Evolutionary conservation across 2,888 invertebrate species (phyloP).

Genomic region (Meteorus cinctellus): DNA sequence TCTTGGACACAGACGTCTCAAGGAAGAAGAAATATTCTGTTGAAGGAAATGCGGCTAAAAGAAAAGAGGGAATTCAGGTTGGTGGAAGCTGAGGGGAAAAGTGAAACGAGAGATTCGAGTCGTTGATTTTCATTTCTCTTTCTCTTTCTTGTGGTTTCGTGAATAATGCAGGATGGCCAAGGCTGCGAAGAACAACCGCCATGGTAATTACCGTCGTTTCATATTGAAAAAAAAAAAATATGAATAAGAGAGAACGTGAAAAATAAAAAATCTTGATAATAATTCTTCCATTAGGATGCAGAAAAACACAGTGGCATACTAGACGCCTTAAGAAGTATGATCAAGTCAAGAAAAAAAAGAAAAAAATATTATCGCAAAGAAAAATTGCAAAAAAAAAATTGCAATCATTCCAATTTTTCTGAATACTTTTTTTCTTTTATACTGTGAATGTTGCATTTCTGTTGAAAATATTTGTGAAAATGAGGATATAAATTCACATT

Average conservation of each 20-base stretch:
- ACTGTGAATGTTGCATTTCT: background rate
- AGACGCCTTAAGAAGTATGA: slow-evolving; percentile 13
- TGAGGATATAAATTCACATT: background rate
- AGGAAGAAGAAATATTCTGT: background rate
- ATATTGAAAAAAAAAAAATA: slow-evolving; percentile 57
- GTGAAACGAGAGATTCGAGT: slow-evolving; percentile 36
- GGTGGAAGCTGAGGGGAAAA: background rate
- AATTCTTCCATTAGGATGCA: slow-evolving; percentile 59
- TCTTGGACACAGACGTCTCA: slow-evolving; percentile 1
- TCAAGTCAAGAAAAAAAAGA: background rate
- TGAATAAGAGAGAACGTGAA: background rate
- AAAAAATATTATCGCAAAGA: background rate
- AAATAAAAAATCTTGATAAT: slow-evolving; percentile 58
- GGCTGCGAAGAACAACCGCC: slow-evolving; percentile 50
- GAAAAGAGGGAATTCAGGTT: background rate
- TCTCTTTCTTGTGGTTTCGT: slow-evolving; percentile 44
- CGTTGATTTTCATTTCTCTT: slow-evolving; percentile 46
- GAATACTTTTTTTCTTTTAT: background rate
- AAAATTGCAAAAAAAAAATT: slow-evolving; percentile 3
- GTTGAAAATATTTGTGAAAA: no score
- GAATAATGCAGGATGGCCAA: slow-evolving; percentile 58
- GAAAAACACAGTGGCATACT: slow-evolving; percentile 19
- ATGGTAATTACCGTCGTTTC: slow-evolving; percentile 61
- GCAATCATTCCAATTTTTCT: background rate
- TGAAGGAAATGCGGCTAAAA: background rate